Conservation (phyloP, 1,140 invertebrate genomes). For the Portunus trituberculatus region DNA sequence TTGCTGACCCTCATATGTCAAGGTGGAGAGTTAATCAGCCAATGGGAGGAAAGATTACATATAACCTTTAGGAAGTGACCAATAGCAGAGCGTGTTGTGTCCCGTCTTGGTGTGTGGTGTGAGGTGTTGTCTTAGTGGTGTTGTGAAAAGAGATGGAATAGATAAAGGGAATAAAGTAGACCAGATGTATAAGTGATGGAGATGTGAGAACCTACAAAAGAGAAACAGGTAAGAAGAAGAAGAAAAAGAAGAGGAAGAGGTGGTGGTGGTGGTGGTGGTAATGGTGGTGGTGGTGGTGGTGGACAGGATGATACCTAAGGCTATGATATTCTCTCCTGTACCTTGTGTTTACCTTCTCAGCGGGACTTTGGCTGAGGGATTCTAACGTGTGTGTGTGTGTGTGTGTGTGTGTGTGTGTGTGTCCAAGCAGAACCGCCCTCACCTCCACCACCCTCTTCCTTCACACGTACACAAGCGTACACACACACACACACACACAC, state of each 20-base stretch:
- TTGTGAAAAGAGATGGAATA: too few species aligned
- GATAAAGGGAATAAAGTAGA: too few species aligned
- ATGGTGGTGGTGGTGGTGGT: not conserved
- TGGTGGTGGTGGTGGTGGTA: too few species aligned
- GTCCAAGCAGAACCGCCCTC: not conserved
- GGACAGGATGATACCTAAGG: not conserved
- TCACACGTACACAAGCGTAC: not conserved
- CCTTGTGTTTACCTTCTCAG: not conserved
- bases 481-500: conserved; percentile 40
- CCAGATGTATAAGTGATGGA: too few species aligned
- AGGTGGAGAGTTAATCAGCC: not conserved
- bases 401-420: not conserved
- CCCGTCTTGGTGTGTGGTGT: not conserved
- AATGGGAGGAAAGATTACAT: not conserved
- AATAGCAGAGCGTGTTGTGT: not conserved
- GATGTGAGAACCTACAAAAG: too few species aligned
- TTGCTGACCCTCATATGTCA: not conserved
- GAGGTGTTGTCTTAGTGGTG: not conserved
- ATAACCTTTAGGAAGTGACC: not conserved
- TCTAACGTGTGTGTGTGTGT: not conserved
- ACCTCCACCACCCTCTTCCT: not conserved
- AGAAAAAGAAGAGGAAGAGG: too few species aligned
- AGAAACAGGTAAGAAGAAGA: too few species aligned
- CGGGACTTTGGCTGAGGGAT: not conserved
- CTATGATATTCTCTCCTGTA: not conserved